A percentile compares a stretch with the other conserved stretches of the same genome.
Evolutionary conservation across 2,797 vertebrate species (phyloP).

Genomic region (Serranus cabrilla): DNA sequence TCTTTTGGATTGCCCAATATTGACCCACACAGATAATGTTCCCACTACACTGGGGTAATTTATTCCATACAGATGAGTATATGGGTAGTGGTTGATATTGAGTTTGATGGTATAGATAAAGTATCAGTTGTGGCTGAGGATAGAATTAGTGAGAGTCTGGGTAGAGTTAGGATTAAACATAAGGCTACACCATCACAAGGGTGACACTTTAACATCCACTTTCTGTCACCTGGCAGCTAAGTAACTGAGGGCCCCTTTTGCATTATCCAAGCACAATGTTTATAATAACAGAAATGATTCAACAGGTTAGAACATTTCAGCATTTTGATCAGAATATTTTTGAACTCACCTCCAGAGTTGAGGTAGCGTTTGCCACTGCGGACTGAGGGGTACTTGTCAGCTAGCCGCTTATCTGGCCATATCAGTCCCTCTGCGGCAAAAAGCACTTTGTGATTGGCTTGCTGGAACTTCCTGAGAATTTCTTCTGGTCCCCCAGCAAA

Average conservation of each 20-base stretch:
- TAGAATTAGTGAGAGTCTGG: not conserved
- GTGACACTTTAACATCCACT: not conserved
- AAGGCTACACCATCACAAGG: not conserved
- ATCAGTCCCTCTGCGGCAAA: conserved; percentile 94
- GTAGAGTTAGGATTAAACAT: not conserved
- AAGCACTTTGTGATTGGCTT: conserved; percentile 92
- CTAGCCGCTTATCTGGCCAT: conserved; percentile 95
- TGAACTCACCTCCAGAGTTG: conserved; percentile 94
- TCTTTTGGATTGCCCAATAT: not conserved
- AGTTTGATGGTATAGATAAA: too few relatives aligned
- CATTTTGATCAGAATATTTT: not conserved
- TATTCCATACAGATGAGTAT: not conserved
- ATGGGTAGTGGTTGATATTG: too few relatives aligned
- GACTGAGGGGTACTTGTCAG: conserved; percentile 93
- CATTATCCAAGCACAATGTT: not conserved
- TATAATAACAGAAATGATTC: conserved; percentile 1
- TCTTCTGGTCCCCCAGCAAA: conserved; percentile 95
- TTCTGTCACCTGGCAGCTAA: not conserved
- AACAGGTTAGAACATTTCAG: conserved; percentile 11
- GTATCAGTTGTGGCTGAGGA: too few relatives aligned
- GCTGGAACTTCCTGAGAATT: conserved; percentile 93
- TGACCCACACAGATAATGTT: not conserved
- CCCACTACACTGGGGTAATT: not conserved
- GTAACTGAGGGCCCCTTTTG: not conserved
- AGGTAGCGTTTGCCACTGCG: conserved; percentile 95